Conservation (phyloP, 2,888 invertebrate genomes). For the Drosophila tripunctata region DNA sequence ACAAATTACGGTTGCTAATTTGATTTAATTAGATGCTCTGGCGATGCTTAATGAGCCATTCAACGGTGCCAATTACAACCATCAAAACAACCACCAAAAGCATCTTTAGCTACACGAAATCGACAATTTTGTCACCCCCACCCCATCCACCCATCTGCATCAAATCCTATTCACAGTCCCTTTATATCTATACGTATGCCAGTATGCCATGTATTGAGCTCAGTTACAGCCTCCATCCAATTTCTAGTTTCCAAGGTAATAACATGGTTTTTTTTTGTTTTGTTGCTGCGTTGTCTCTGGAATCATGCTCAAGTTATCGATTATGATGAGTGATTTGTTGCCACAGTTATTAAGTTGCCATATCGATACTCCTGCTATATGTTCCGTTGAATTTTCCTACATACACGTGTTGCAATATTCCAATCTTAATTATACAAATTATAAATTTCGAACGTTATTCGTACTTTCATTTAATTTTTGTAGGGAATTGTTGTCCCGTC, state of each 20-base stretch:
- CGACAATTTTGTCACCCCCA: conserved; percentile 1
- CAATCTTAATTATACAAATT: no score
- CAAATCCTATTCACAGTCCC: no score
- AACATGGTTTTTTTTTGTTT: background rate
- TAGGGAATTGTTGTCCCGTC: no score
- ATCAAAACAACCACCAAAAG: conserved; percentile 19
- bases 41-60: conserved; percentile 41
- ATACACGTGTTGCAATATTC: no score
- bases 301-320: background rate
- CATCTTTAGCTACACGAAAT: conserved; percentile 15
- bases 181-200: no score
- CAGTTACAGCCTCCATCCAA: no score
- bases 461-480: no score
- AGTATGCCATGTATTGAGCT: no score
- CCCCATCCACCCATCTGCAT: no score
- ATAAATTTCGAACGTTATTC: no score
- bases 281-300: background rate
- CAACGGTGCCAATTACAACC: conserved; percentile 45
- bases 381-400: no score
- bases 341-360: background rate
- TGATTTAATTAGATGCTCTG: conserved; percentile 42
- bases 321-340: background rate
- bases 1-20: conserved; percentile 27
- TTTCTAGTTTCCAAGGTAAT: conserved; percentile 14
- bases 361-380: background rate